A percentile compares a stretch with the other conserved stretches of the same genome.
phyloP scores from a whole-genome alignment of 2,888 invertebrate genomes.

The Drosophila kanekoi region DNA sequence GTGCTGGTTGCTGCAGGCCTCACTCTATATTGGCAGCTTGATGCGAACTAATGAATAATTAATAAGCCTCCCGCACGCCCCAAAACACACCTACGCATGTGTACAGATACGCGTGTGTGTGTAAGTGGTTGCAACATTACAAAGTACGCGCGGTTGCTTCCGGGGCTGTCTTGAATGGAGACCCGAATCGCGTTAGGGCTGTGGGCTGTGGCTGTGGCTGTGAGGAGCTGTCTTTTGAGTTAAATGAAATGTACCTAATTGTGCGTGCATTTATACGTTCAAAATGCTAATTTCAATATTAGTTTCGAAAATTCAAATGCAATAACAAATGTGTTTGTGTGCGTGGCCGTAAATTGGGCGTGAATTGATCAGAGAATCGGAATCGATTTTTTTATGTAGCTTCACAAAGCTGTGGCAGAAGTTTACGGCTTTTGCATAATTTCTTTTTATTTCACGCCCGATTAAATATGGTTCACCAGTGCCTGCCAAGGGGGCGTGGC shows the following conservation, averaged over 20 bases:
- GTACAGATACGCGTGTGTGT: not conserved
- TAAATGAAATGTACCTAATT: slow-evolving; percentile 78
- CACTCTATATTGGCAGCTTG: slow-evolving; percentile 67
- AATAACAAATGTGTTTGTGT: slow-evolving; percentile 43
- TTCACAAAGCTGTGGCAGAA: slow-evolving; percentile 4
- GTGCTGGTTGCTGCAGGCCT: slow-evolving; percentile 43
- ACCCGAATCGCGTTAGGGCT: not conserved
- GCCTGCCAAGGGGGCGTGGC: slow-evolving; percentile 30
- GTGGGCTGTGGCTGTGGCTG: not conserved
- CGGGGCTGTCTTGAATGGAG: slow-evolving; percentile 26
- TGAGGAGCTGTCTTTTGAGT: slow-evolving; percentile 58
- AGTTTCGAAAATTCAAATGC: slow-evolving; percentile 68
- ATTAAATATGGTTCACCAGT: slow-evolving; percentile 54
- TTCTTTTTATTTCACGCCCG: slow-evolving; percentile 79
- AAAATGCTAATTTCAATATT: slow-evolving; percentile 79
- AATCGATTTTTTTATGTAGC: slow-evolving; percentile 66
- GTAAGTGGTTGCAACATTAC: slow-evolving; percentile 11
- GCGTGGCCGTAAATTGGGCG: slow-evolving; percentile 67
- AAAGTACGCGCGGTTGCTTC: slow-evolving; percentile 52
- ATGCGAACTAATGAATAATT: slow-evolving; percentile 82
- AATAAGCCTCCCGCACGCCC: slow-evolving; percentile 69
- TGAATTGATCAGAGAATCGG: slow-evolving; percentile 70
- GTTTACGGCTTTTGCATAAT: slow-evolving; percentile 71
- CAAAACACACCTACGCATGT: slow-evolving; percentile 13
- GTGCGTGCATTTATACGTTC: slow-evolving; percentile 79